These are phyloP conservation scores for Diachrysia chrysitis DNA, from an alignment of 2,888 invertebrate genomes.

Conservation along the genomic window DNA sequence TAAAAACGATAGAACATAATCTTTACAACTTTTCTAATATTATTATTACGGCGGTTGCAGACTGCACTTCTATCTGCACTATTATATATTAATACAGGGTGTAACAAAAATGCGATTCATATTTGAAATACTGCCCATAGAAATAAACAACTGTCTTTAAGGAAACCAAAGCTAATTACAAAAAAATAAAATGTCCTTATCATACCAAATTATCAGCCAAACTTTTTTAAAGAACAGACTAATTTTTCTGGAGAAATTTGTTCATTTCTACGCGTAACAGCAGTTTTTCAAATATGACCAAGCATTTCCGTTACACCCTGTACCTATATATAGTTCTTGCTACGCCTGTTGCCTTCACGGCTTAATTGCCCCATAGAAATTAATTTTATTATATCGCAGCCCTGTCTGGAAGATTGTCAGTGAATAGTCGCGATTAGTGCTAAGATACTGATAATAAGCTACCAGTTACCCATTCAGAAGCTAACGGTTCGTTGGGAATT, in stretches of 20 bases:
- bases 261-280: too few relatives aligned
- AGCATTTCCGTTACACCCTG: too few relatives aligned
- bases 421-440: slow-evolving; percentile 64
- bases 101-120: too few relatives aligned
- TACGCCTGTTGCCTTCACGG: slow-evolving; percentile 34
- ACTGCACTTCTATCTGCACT: slow-evolving; percentile 10
- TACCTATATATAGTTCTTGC: slow-evolving; percentile 8
- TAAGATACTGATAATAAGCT: slow-evolving; percentile 61
- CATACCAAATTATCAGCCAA: too few relatives aligned
- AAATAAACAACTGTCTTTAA: too few relatives aligned
- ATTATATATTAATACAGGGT: too few relatives aligned
- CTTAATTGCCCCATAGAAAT: slow-evolving; percentile 68
- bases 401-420: slow-evolving; percentile 63
- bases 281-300: too few relatives aligned
- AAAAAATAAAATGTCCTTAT: too few relatives aligned
- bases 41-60: slow-evolving; percentile 23
- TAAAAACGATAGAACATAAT: slow-evolving; percentile 5
- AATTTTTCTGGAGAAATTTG: too few relatives aligned
- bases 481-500: slow-evolving; percentile 22
- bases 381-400: slow-evolving; percentile 60
- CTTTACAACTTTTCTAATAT: slow-evolving; percentile 14
- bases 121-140: too few relatives aligned
- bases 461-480: slow-evolving; percentile 43
- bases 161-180: too few relatives aligned
- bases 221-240: too few relatives aligned